Evolutionary conservation across 2,888 invertebrate species (phyloP).

Genomic region (Trichacis sp.): DNA sequence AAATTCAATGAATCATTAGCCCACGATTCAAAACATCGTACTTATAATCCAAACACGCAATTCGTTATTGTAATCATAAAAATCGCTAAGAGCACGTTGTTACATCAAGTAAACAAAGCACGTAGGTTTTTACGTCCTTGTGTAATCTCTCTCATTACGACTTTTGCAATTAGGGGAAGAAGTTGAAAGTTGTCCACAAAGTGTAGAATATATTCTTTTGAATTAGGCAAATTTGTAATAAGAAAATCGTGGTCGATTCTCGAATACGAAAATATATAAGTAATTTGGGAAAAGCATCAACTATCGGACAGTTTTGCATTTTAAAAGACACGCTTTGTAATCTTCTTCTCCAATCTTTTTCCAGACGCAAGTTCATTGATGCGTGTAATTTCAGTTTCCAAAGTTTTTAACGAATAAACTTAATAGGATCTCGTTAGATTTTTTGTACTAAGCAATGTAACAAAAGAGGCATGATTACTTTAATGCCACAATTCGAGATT

Average conservation of each 20-base stretch:
- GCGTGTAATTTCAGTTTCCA: background rate
- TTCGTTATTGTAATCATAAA: background rate
- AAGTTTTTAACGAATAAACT: background rate
- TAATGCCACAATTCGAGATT: too few relatives aligned
- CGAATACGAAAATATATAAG: slow-evolving; percentile 12
- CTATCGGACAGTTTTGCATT: background rate
- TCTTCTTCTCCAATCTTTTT: background rate
- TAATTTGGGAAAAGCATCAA: background rate
- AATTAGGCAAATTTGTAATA: too few relatives aligned
- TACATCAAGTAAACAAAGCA: slow-evolving; percentile 32
- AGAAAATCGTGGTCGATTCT: slow-evolving; percentile 13
- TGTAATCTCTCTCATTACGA: slow-evolving; percentile 37
- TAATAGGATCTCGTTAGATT: background rate
- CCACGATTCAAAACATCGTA: background rate
- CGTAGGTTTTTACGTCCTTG: slow-evolving; percentile 31
- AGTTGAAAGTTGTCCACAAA: slow-evolving; percentile 26
- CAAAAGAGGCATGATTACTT: too few relatives aligned
- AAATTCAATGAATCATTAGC: background rate
- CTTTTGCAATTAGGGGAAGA: slow-evolving; percentile 14
- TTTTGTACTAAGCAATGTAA: background rate
- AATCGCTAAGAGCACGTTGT: background rate
- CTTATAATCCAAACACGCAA: background rate
- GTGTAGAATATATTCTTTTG: slow-evolving; percentile 15
- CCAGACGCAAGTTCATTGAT: background rate
- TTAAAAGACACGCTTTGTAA: background rate